Evolutionary conservation across 2,797 vertebrate genomes (phyloP), one percentile per base, ranked within the genome.

Genomic region (Sphenopsis melanotis): DNA sequence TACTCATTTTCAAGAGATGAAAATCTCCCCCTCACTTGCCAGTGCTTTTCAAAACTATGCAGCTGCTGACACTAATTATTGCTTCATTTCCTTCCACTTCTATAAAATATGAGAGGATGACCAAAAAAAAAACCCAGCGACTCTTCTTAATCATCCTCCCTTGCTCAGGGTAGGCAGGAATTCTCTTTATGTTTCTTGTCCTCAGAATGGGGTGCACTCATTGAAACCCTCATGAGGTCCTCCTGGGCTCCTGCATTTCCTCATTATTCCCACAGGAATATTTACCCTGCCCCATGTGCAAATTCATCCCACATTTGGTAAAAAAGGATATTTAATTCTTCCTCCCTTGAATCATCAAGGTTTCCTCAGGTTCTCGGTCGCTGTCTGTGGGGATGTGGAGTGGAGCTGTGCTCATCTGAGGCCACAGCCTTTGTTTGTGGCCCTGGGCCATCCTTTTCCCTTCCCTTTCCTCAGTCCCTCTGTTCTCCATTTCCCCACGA

Each of bases 361-460:
- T 80, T 52, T 23, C 17, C 26, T 20, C 24, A 21, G 59, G 39
- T 32, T 37, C 81, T 22, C 0, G 0, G 1, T 24, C 3, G 0
- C 49, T 2, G 0, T 32, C 30, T 26, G 50, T 52, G 70, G 36
- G 60, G 79, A 10, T 0, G 0, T 29, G 59, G 21, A 2, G 1
- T 46, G 65, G 69, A 64, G 72, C 32, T 64, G 49, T 29, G 61
- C 66, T 46, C 34, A 19, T 16, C 53, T 53, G 8, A 39, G 12
- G 26, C 49, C 14, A 2, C 22, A 30, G 1, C 52, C 29, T 77
- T 64, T 30, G 6, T 16, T 11, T 66, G 76, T 63, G 50, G 42
- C 22, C 57, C 44, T 4, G 1, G 18, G 3, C 13, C 4, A 0
- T 34, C 63, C 41, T 39, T 68, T 12, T 4, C 14, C 29, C 47